Percentiles rank a stretch among this genome's conserved stretches.
These are phyloP conservation scores for Regulus satrapa DNA, from an alignment of 2,113 vertebrate species.

Conservation along the genomic window DNA sequence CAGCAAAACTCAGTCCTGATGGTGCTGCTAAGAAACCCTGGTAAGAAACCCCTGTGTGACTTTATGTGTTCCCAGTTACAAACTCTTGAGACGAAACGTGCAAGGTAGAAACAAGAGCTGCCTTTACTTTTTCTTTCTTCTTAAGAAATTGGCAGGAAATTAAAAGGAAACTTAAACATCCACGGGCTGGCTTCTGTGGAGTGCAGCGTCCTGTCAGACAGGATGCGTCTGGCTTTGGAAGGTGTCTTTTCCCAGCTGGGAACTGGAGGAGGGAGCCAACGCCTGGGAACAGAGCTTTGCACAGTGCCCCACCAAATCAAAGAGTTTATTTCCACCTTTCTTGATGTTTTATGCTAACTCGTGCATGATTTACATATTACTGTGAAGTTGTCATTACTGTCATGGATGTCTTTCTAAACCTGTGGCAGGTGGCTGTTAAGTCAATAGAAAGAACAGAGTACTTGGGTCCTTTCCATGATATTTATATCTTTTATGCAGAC, in stretches of 20 bases:
- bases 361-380: neutral
- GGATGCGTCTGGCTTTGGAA: neutral
- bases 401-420: neutral
- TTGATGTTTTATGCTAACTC: slow-evolving; percentile 15
- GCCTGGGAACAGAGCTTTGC: slow-evolving; percentile 35
- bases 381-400: neutral
- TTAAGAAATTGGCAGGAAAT: slow-evolving; percentile 44
- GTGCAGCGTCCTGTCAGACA: slow-evolving; percentile 13
- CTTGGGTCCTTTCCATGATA: neutral
- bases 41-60: neutral
- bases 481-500: neutral
- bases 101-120: neutral
- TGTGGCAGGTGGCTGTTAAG: neutral
- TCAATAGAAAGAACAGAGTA: neutral
- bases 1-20: neutral
- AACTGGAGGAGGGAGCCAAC: neutral
- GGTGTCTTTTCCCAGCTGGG: neutral
- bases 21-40: neutral
- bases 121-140: neutral
- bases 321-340: neutral
- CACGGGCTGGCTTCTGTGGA: neutral
- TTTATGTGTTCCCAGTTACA: neutral
- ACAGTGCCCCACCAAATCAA: neutral
- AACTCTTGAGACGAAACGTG: neutral
- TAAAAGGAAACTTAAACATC: slow-evolving; percentile 19